Evolutionary conservation across 2,113 vertebrate genomes (phyloP).

Genomic region (Laticauda colubrina): DNA sequence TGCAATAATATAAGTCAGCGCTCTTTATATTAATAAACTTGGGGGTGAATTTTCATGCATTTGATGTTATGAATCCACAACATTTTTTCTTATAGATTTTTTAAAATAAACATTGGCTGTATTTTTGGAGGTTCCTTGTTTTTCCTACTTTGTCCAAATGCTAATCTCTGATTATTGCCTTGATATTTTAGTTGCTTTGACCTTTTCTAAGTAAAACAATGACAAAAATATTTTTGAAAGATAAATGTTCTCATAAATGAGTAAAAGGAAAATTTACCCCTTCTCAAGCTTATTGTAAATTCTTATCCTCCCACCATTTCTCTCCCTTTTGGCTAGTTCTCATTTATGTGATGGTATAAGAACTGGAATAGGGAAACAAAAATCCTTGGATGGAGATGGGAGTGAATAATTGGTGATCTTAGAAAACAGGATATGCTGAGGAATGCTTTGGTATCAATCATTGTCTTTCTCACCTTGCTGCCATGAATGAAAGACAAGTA

Average conservation of each 20-base stretch:
- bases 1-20: constrained; percentile 8
- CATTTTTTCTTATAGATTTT: fast-evolving
- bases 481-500: not conserved
- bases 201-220: not conserved
- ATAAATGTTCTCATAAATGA: not conserved
- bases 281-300: not conserved
- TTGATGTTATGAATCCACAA: not conserved
- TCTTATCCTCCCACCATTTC: not conserved
- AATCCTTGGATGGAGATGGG: not conserved
- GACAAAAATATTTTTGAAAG: not conserved
- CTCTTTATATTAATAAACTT: not conserved
- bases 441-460: not conserved
- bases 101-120: not conserved
- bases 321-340: not conserved
- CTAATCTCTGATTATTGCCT: not conserved
- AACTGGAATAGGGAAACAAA: not conserved
- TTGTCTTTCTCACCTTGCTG: not conserved
- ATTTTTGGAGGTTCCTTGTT: not conserved
- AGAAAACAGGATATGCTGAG: not conserved
- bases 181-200: not conserved
- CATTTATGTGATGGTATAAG: not conserved
- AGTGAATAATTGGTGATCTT: not conserved
- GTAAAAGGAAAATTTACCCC: not conserved
- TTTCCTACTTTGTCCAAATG: not conserved
- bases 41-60: constrained; percentile 6